Evolutionary conservation across 2,888 invertebrate species (phyloP).

Genomic region (Stenichneumon culpator): DNA sequence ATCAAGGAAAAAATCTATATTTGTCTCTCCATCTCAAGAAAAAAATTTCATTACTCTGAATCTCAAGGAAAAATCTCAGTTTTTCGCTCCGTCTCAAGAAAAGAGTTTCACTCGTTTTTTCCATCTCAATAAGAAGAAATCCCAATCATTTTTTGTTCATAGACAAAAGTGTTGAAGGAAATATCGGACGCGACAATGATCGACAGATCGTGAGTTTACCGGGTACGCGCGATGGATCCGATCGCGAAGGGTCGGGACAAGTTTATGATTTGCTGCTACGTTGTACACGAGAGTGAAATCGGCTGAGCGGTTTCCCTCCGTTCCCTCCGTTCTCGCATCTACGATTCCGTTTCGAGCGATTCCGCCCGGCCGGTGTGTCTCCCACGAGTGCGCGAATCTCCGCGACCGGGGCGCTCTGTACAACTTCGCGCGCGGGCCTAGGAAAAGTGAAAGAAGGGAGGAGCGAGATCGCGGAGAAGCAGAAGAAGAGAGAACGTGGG

Average conservation of each 20-base stretch:
- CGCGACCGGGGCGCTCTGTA: constrained; percentile 11
- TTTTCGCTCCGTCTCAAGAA: too few species aligned
- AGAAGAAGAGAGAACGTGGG: constrained; percentile 70
- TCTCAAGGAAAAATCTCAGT: too few species aligned
- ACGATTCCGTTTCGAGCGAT: background rate
- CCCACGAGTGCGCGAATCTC: constrained; percentile 55
- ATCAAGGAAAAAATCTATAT: too few species aligned
- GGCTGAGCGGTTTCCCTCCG: constrained; percentile 68
- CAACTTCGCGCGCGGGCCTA: constrained; percentile 25
- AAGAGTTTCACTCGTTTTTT: too few species aligned
- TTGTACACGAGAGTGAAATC: constrained; percentile 80
- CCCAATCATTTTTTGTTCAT: too few species aligned
- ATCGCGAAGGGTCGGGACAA: constrained; percentile 73
- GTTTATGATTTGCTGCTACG: constrained; percentile 77
- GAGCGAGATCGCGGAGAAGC: constrained; percentile 28
- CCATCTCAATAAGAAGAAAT: too few species aligned
- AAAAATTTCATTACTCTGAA: too few species aligned
- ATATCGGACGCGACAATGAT: constrained; percentile 14
- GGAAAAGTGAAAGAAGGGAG: constrained; percentile 41
- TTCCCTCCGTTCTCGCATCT: background rate
- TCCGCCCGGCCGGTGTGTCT: background rate
- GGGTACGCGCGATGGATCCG: constrained; percentile 73
- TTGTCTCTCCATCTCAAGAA: too few species aligned
- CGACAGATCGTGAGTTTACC: constrained; percentile 5
- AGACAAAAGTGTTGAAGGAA: too few species aligned